A percentile compares a stretch with the other conserved stretches of the same genome.
phyloP scores from a whole-genome alignment of 2,888 invertebrate genomes.

The Aethes cnicana region DNA sequence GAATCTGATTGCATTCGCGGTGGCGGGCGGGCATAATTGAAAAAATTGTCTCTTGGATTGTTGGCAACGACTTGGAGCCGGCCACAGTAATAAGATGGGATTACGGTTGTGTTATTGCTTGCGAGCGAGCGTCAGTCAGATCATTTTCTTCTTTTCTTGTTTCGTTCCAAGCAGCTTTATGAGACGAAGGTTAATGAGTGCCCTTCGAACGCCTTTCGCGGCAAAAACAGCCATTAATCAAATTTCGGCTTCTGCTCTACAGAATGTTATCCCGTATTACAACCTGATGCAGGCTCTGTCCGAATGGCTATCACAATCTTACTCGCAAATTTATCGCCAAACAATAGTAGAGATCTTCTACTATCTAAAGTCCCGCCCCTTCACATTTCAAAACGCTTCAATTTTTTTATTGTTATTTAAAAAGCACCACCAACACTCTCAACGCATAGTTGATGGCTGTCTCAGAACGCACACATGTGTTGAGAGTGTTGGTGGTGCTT shows the following conservation, averaged over 20 bases:
- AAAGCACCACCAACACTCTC: too few relatives aligned
- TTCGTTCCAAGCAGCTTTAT: constrained; percentile 18
- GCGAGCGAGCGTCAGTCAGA: constrained; percentile 32
- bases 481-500: too few relatives aligned
- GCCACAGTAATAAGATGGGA: constrained; percentile 59
- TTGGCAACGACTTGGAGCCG: constrained; percentile 49
- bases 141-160: constrained; percentile 28
- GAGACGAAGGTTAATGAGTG: constrained; percentile 14
- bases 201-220: constrained; percentile 12
- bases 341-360: too few relatives aligned
- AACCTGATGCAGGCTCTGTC: too few relatives aligned
- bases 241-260: constrained; percentile 14
- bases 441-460: too few relatives aligned
- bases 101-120: constrained; percentile 47
- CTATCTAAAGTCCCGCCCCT: too few relatives aligned
- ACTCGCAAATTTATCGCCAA: too few relatives aligned
- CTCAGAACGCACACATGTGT: too few relatives aligned
- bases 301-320: too few relatives aligned
- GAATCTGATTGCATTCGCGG: constrained; percentile 66
- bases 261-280: too few relatives aligned
- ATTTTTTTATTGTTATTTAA: too few relatives aligned
- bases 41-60: constrained; percentile 72
- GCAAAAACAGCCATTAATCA: constrained; percentile 11
- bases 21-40: constrained; percentile 65
- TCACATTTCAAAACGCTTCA: too few relatives aligned